phyloP scores from a whole-genome alignment of 2,113 vertebrate species.

The Tympanuchus pallidicinctus region DNA sequence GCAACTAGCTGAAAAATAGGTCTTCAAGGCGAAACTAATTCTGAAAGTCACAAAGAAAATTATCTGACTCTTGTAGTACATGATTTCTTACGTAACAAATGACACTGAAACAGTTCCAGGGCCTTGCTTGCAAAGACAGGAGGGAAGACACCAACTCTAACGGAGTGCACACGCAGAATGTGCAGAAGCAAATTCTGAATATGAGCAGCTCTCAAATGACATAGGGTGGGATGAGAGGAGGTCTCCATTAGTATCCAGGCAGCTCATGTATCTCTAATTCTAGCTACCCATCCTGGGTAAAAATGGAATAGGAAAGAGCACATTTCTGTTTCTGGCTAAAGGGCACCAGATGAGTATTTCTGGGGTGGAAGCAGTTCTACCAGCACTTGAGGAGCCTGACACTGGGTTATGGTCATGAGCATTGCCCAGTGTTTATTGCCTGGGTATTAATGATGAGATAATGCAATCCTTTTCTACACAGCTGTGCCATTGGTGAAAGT shows the following conservation, averaged over 20 bases:
- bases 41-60: not conserved
- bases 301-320: not conserved
- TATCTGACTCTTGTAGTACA: not conserved
- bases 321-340: not conserved
- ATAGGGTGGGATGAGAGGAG: not conserved
- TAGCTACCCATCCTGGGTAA: not conserved
- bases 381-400: not conserved
- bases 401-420: not conserved
- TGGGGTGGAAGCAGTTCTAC: not conserved
- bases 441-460: not conserved
- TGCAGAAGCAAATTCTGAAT: not conserved
- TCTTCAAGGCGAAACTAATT: not conserved
- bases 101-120: not conserved
- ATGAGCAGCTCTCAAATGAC: not conserved
- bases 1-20: not conserved
- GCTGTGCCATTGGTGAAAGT: not conserved
- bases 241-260: not conserved
- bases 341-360: not conserved
- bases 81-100: not conserved
- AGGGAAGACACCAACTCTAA: not conserved
- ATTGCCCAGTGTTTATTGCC: rapidly evolving
- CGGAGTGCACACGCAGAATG: not conserved
- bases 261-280: not conserved
- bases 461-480: not conserved
- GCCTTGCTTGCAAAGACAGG: not conserved